Percentiles rank a stretch among this genome's conserved stretches.
Conservation (phyloP, 2,113 vertebrate genomes). For the human (Homo sapiens) region DNA sequence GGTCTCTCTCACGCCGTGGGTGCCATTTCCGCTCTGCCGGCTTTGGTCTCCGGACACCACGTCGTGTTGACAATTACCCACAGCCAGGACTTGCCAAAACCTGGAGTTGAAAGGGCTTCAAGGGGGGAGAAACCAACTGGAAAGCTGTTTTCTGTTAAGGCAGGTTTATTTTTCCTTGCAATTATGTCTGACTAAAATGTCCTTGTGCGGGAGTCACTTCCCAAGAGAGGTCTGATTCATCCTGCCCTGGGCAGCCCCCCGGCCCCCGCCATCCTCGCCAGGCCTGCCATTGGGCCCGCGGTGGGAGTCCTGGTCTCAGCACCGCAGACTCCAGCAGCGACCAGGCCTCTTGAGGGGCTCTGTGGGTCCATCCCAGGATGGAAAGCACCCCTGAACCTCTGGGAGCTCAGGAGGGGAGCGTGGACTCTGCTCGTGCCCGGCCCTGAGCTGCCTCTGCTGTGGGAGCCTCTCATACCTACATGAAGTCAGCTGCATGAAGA, state of each 20-base stretch:
- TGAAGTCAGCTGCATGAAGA: too few relatives aligned
- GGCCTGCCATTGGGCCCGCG: not conserved
- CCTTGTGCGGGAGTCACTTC: constrained; percentile 36
- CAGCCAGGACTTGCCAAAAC: not conserved
- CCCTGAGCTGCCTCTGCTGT: too few relatives aligned
- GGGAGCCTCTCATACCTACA: not conserved
- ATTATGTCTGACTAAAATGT: constrained; percentile 58
- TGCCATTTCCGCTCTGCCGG: not conserved
- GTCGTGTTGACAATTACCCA: not conserved
- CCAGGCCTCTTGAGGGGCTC: not conserved
- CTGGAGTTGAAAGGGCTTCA: constrained; percentile 8
- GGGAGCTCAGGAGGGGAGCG: not conserved
- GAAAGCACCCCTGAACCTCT: not conserved
- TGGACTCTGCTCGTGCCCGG: not conserved
- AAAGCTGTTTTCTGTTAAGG: constrained; percentile 69
- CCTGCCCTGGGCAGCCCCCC: not conserved
- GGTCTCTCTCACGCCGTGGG: not conserved
- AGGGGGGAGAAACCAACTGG: not conserved
- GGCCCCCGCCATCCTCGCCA: not conserved
- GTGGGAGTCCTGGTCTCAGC: not conserved
- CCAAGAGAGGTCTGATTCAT: constrained; percentile 55
- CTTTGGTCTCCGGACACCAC: not conserved
- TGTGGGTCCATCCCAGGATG: not conserved
- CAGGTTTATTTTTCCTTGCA: constrained; percentile 72
- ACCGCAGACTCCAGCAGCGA: accelerated